phyloP scores from a whole-genome alignment of 2,113 vertebrate genomes.

The Psephotus haematonotus region DNA sequence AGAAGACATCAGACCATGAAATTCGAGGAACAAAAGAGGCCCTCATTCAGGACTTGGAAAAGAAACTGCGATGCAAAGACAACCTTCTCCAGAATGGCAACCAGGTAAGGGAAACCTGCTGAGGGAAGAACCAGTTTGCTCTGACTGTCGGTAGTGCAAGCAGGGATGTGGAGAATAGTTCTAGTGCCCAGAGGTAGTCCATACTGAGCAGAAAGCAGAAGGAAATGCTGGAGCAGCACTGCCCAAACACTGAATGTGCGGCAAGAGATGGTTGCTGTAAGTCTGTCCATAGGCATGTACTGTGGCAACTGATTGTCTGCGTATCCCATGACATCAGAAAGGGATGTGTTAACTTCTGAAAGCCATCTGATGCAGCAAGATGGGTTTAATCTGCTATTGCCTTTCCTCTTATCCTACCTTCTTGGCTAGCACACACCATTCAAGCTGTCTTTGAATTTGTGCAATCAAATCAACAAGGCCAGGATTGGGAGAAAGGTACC shows the following conservation, averaged over 20 bases:
- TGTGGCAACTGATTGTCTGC: not conserved
- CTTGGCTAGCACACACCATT: not conserved
- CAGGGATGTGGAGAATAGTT: not conserved
- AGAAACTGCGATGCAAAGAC: slow-evolving; percentile 90
- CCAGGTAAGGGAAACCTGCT: slow-evolving; percentile 79
- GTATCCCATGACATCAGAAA: not conserved
- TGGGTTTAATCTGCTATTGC: not conserved
- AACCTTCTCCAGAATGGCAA: slow-evolving; percentile 84
- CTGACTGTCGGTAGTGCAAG: fast-evolving
- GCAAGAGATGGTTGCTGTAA: not conserved
- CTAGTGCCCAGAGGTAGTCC: not conserved
- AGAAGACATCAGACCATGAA: slow-evolving; percentile 87
- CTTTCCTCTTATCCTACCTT: not conserved
- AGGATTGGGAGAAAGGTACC: not conserved
- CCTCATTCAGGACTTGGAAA: slow-evolving; percentile 94
- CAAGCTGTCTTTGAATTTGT: not conserved
- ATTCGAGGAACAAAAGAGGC: slow-evolving; percentile 96
- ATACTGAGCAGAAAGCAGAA: not conserved
- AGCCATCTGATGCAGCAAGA: not conserved
- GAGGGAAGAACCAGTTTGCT: not conserved
- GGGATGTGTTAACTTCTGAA: not conserved
- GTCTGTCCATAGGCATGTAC: not conserved
- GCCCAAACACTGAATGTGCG: not conserved
- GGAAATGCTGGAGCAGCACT: not conserved
- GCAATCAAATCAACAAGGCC: not conserved